Conservation (phyloP, 2,888 invertebrate species). For the Agonopterix heracliana region DNA sequence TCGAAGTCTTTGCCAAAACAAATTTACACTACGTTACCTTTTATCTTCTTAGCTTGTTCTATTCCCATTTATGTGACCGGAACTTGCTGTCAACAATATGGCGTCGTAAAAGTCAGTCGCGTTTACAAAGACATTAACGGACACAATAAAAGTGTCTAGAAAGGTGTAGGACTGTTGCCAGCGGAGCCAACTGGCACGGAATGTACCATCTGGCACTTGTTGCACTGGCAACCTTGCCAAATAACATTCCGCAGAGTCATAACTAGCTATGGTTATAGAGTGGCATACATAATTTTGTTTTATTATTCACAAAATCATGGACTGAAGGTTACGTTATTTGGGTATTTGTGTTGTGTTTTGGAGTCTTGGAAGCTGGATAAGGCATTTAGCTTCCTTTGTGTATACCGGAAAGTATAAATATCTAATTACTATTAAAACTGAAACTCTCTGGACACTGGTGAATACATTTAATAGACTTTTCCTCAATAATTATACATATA, state of each 20-base stretch:
- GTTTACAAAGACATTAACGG: conserved; percentile 48
- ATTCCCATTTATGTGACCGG: conserved; percentile 32
- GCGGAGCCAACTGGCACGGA: conserved; percentile 24
- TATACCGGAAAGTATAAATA: neutral
- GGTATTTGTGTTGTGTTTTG: neutral
- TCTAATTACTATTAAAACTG: no score
- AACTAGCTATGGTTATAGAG: no score
- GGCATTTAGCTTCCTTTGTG: neutral
- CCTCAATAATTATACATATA: no score
- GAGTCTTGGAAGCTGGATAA: neutral
- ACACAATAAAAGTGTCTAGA: conserved; percentile 32
- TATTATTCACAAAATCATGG: neutral
- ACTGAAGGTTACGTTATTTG: neutral
- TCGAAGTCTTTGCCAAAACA: neutral
- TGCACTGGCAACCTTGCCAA: conserved; percentile 29
- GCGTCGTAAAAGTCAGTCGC: conserved; percentile 42
- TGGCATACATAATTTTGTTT: neutral
- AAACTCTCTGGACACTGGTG: no score
- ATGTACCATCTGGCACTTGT: conserved; percentile 35
- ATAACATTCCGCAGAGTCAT: conserved; percentile 11
- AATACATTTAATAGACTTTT: no score
- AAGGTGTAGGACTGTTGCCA: conserved; percentile 17
- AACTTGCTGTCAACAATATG: conserved; percentile 40
- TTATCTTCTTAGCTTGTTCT: conserved; percentile 12
- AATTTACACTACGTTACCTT: conserved; percentile 9